phyloP scores from a whole-genome alignment of 2,797 vertebrate species.

The Ptychadena robeensis region DNA sequence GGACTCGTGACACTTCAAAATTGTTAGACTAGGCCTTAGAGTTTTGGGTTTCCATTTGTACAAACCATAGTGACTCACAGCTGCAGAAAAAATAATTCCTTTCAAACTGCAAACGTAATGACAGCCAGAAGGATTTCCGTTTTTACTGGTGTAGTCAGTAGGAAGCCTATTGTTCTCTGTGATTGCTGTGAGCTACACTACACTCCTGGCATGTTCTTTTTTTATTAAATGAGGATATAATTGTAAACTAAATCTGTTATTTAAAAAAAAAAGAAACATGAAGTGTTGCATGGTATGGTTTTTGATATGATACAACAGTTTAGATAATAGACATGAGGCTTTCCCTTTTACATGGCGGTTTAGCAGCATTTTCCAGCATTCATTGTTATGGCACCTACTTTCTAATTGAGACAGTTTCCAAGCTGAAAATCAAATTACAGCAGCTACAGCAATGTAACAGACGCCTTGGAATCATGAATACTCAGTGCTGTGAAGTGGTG shows the following conservation, averaged over 20 bases:
- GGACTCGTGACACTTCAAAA: too few species aligned
- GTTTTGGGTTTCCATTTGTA: too few species aligned
- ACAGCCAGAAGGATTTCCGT: too few species aligned
- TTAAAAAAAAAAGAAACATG: not conserved
- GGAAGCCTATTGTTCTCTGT: too few species aligned
- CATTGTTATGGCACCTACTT: conserved; percentile 33
- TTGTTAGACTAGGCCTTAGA: too few species aligned
- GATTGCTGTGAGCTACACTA: too few species aligned
- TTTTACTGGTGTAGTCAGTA: too few species aligned
- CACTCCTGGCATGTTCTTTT: too few species aligned
- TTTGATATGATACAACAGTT: not conserved
- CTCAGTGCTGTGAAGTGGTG: conserved; percentile 24
- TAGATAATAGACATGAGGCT: not conserved
- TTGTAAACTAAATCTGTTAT: not conserved
- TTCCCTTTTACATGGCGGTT: not conserved
- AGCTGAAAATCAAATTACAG: conserved; percentile 51
- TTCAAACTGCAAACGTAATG: too few species aligned
- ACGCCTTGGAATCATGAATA: conserved; percentile 17
- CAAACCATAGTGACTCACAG: too few species aligned
- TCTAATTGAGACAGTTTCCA: conserved; percentile 45
- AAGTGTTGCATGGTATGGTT: not conserved
- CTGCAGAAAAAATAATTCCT: too few species aligned
- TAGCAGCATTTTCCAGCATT: conserved; percentile 10
- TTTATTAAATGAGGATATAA: too few species aligned
- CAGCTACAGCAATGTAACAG: conserved; percentile 41